Percentiles rank a stretch among this genome's conserved stretches.
phyloP scores from a whole-genome alignment of 2,113 vertebrate genomes.

The Ivindomyrus marchei region DNA sequence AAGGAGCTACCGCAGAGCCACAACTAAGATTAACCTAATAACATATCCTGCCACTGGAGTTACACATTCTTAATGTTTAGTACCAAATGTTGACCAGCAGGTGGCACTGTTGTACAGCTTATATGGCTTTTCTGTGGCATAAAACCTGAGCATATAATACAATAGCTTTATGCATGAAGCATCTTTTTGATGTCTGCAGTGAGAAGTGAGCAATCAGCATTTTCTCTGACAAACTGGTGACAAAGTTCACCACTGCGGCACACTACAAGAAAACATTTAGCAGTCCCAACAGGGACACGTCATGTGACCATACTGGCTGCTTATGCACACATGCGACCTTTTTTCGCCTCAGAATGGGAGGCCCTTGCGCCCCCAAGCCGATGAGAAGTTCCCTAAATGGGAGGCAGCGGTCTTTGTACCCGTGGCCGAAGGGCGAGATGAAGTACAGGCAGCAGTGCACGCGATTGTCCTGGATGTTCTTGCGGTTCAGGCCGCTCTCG shows the following conservation, averaged over 20 bases:
- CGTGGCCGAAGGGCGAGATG: conserved; percentile 91
- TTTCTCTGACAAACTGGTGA: not conserved
- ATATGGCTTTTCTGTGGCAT: not conserved
- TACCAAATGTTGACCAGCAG: not conserved
- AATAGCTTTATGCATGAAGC: not conserved
- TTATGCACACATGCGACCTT: not conserved
- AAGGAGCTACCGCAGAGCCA: not conserved
- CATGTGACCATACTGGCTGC: not conserved
- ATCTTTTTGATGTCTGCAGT: not conserved
- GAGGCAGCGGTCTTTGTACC: conserved; percentile 55
- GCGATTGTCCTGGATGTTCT: conserved; percentile 96
- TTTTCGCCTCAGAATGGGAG: not conserved
- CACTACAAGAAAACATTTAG: not conserved
- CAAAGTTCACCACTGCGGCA: not conserved
- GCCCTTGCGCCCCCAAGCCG: not conserved
- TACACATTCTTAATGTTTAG: not conserved
- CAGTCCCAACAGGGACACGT: not conserved
- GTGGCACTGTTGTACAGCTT: not conserved
- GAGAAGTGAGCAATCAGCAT: not conserved
- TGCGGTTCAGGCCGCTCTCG: conserved; percentile 93
- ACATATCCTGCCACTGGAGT: not conserved
- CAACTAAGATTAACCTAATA: not conserved
- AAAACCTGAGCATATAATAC: not conserved
- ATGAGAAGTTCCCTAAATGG: not conserved
- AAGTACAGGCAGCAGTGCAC: conserved; percentile 98